Evolutionary conservation across 2,113 vertebrate genomes (phyloP), one percentile per base, ranked within the genome.

Genomic region (Scolopax mira): DNA sequence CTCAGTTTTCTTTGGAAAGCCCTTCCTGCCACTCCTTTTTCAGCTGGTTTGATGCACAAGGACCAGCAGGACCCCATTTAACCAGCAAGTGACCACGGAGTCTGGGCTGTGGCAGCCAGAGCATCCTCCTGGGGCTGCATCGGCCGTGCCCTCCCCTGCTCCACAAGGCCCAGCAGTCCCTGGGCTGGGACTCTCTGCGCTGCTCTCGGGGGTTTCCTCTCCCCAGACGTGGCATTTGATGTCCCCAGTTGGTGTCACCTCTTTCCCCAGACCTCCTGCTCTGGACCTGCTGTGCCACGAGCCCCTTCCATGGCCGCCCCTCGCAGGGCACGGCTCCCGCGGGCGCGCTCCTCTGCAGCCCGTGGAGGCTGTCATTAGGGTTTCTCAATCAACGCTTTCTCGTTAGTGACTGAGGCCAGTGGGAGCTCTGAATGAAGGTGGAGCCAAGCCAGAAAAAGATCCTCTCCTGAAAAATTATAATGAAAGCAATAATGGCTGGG

Each of bases 401-500:
- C 31, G 5, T 90, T 93, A 96, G 92, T 3, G 70, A 81, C 85
- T 81, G 90, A 54, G 92, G 79, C 90, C 69, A 71, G 64, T 51
- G 89, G 57, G 90, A 95, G 92, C 90, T 96, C 33, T 90, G 88
- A 94, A 49, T 81, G 93, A 92, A 92, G 70, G 73, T 96, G 94
- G 95, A 93, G 83, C 88, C 73, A 30, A 73, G 93, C 85, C 92
- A 94, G 86, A 7, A 64, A 84, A 74, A 69, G 92, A 89, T 96
- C 88, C 84, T 92, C 73, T 94, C 80, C 92, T 87, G 93, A 96
- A 96, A 93, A 96, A 84, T 52, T 72, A 39, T 61, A 94, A 94
- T 90, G 79, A 94, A 94, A 89, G 93, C 96, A 96, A 89, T 93
- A 94, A 84, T 94, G 92, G 93, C 22, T 57, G 70, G 73, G 80